A percentile compares a stretch with the other conserved stretches of the same genome.
phyloP scores from a whole-genome alignment of 2,113 vertebrate species.

The Tetrax tetrax region DNA sequence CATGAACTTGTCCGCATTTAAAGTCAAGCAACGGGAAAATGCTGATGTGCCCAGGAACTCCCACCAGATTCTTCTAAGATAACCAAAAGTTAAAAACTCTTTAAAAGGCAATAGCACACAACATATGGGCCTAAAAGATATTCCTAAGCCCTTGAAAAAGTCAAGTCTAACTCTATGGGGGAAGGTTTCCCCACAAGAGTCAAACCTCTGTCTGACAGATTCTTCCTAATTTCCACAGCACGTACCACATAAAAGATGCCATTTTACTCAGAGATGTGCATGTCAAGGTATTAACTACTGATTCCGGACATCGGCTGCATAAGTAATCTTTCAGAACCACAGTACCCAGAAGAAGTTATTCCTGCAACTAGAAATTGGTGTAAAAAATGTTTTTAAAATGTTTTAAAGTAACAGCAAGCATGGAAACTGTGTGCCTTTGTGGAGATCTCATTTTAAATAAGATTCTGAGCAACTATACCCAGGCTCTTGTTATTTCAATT shows the following conservation, averaged over 20 bases:
- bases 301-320: background rate
- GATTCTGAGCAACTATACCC: background rate
- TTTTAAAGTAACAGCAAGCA: background rate
- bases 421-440: background rate
- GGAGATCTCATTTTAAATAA: background rate
- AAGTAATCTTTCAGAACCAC: background rate
- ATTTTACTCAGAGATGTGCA: background rate
- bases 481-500: background rate
- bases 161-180: background rate
- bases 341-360: background rate
- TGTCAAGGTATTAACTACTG: background rate
- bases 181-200: background rate
- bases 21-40: background rate
- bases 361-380: background rate
- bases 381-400: background rate
- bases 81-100: background rate
- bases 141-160: background rate
- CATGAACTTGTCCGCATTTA: background rate
- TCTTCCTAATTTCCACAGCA: background rate
- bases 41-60: background rate
- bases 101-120: background rate
- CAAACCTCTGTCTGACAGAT: background rate
- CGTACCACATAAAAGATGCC: background rate
- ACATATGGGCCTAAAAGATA: background rate
- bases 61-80: background rate